Base-by-base conservation (phyloP, 2,113 vertebrate species). In the Pogona vitticeps region DNA sequence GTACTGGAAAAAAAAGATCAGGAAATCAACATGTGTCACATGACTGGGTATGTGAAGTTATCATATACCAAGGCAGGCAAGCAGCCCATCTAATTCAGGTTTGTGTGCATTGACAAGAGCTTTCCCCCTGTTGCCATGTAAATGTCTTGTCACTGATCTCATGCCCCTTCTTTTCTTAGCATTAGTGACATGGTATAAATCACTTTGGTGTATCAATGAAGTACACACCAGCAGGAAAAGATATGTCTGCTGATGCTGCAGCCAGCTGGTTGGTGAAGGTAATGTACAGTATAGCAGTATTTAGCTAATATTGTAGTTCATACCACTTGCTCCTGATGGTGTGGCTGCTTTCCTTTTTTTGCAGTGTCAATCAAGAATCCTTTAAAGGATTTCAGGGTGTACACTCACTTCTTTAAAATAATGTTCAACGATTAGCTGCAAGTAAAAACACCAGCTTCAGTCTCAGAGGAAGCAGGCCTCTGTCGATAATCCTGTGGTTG, bases 401-500 rank as follows among this genome's bases (percentile, higher is more conserved):
- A 67, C 13, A 36, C 18, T 73, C 6, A 42, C 31, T 9, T 59
- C 42, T 59, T 68, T 76, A 59, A 42, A 61, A 59, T 14, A 76
- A 4, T 85, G 65, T 75, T 68, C 77, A 28, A 63, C 38, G 68
- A 52, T 9, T 67, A 81, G 28, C 21, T 59, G 18, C 71, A 76
- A 70, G 31, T 21, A 15, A 80, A 81, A 81, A 58, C 46, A 76
- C 28, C 17, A 75, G 1, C 79, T 67, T 80, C 46, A 81, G 61
- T 3, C 71, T 67, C 46, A 46, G 78, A 68, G 78, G 70, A 88
- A 84, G 42, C 46, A 75, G 65, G 58, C 71, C 18, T 33, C 67
- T 33, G 42, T 26, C 79, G 42, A 23, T 80, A 88, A 84, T 84
- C 38, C 82, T 67, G 26, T 17, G 52, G 18, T 84, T 56, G 58